Conservation (phyloP, 2,113 vertebrate species). For the Cercocebus atys region DNA sequence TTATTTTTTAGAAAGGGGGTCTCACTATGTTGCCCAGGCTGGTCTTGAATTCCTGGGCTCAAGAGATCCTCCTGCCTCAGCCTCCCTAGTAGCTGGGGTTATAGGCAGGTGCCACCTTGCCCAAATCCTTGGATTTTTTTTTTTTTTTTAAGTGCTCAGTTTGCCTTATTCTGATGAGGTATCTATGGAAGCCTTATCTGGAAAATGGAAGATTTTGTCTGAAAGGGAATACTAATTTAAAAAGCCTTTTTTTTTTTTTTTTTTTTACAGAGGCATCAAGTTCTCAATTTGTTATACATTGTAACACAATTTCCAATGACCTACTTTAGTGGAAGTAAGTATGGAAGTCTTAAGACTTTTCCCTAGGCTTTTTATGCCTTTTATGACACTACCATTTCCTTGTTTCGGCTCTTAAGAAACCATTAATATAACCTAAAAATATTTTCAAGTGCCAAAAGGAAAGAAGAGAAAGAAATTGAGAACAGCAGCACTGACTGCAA, state of each 20-base stretch:
- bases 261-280: neutral
- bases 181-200: neutral
- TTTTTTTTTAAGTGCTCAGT: neutral
- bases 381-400: constrained; percentile 37
- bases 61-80: neutral
- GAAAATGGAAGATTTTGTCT: constrained; percentile 5
- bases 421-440: constrained; percentile 17
- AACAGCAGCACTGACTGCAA: neutral
- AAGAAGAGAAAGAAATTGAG: constrained; percentile 15
- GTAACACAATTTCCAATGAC: constrained; percentile 32
- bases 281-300: neutral
- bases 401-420: constrained; percentile 36
- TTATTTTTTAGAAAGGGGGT: neutral
- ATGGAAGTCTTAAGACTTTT: constrained; percentile 24
- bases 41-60: neutral
- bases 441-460: constrained; percentile 47
- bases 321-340: constrained; percentile 26
- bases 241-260: constrained; percentile 31
- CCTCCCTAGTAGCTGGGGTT: neutral
- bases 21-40: neutral
- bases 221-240: constrained; percentile 10
- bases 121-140: neutral
- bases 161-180: neutral
- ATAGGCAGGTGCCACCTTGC: neutral
- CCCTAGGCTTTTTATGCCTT: constrained; percentile 11